Percentiles rank a stretch among this genome's conserved stretches.
Evolutionary conservation across 2,888 invertebrate genomes (phyloP).

Genomic region (Bugulina stolonifera): DNA sequence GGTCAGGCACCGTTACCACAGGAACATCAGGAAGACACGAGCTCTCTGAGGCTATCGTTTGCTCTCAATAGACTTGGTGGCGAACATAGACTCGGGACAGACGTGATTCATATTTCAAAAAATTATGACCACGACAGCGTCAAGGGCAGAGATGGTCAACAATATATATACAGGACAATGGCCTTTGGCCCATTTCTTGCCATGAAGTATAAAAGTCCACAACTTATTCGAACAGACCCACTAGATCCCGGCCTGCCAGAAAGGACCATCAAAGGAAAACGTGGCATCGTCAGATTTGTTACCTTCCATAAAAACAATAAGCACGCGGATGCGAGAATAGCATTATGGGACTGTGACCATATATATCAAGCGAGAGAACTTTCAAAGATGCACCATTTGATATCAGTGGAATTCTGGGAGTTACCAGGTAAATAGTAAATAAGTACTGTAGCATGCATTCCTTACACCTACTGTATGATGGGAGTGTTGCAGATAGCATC

Average conservation of each 20-base stretch:
- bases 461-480: too few relatives aligned
- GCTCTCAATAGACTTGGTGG: conserved; percentile 44
- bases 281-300: conserved; percentile 45
- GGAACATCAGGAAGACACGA: conserved; percentile 43
- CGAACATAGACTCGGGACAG: conserved; percentile 42
- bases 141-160: conserved; percentile 37
- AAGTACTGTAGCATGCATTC: too few relatives aligned
- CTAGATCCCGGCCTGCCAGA: conserved; percentile 38
- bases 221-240: conserved; percentile 33
- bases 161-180: conserved; percentile 47
- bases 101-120: conserved; percentile 40
- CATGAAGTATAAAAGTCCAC: conserved; percentile 45
- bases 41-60: conserved; percentile 44
- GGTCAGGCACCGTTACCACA: conserved; percentile 29
- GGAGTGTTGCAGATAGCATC: too few relatives aligned
- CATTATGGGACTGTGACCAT: conserved; percentile 50
- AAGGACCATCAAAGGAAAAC: conserved; percentile 43
- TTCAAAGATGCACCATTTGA: conserved; percentile 40
- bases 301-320: conserved; percentile 43
- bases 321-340: conserved; percentile 46
- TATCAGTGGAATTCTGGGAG: conserved; percentile 51
- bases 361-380: conserved; percentile 48
- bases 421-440: conserved; percentile 43
- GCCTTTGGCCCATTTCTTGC: conserved; percentile 48
- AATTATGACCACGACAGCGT: conserved; percentile 42